A percentile compares a stretch with the other conserved stretches of the same genome.
phyloP scores from a whole-genome alignment of 2,113 vertebrate genomes.

The Panurus biarmicus region DNA sequence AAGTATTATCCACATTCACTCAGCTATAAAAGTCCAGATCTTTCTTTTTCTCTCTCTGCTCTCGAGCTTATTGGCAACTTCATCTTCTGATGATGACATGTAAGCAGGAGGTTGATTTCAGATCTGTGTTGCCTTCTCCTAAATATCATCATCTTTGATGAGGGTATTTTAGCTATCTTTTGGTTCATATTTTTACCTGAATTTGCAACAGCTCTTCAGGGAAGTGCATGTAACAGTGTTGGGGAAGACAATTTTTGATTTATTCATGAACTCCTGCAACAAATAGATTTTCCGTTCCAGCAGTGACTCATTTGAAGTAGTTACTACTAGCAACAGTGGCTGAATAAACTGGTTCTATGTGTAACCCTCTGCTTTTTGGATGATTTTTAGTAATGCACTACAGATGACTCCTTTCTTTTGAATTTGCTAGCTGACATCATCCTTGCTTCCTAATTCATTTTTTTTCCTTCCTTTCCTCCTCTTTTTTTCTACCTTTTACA shows the following conservation, averaged over 20 bases:
- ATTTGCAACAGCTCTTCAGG: background rate
- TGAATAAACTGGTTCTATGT: background rate
- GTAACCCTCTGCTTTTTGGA: background rate
- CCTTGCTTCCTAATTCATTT: background rate
- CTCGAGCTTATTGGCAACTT: background rate
- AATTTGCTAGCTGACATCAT: background rate
- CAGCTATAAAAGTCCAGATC: background rate
- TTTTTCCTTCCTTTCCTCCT: background rate
- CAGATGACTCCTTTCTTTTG: background rate
- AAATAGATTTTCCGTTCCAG: background rate
- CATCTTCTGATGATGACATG: background rate
- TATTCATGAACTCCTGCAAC: constrained; percentile 4
- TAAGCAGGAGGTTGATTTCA: background rate
- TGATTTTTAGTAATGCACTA: background rate
- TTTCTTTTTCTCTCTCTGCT: background rate
- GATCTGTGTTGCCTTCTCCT: background rate
- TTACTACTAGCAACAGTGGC: background rate
- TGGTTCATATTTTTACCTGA: background rate
- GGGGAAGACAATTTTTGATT: background rate
- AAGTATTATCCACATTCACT: background rate
- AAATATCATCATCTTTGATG: background rate
- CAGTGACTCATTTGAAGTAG: constrained; percentile 27
- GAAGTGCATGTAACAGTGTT: background rate
- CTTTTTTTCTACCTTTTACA: background rate
- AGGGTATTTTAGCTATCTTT: background rate